Evolutionary conservation across 2,113 vertebrate genomes (phyloP).

Genomic region (Romanogobio albipinnatus): DNA sequence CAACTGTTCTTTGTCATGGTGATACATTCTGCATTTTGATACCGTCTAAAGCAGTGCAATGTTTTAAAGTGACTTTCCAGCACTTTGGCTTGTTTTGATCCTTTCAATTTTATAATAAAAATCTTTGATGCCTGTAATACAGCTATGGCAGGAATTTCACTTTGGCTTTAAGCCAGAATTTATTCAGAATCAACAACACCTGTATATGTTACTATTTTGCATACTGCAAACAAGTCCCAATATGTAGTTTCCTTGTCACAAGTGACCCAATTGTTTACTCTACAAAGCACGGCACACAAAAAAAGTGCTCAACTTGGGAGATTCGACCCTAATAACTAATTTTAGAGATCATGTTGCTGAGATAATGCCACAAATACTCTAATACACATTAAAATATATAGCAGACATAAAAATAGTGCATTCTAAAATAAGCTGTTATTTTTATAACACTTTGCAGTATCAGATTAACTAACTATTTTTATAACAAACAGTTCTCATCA

Average conservation of each 20-base stretch:
- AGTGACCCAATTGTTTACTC: not conserved
- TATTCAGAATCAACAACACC: not conserved
- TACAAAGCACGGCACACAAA: not conserved
- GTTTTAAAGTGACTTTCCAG: slow-evolving; percentile 6
- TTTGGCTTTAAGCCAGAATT: slow-evolving; percentile 5
- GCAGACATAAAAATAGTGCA: not conserved
- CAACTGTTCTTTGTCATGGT: slow-evolving; percentile 3
- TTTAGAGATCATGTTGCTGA: not conserved
- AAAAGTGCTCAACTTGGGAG: not conserved
- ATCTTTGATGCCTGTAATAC: not conserved
- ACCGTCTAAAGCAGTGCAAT: not conserved
- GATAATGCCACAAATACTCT: too few species aligned
- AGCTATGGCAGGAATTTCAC: not conserved
- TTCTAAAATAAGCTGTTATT: not conserved
- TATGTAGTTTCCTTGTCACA: not conserved
- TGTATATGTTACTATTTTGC: not conserved
- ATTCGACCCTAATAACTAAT: not conserved
- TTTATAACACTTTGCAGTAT: not conserved
- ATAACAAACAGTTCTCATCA: not conserved
- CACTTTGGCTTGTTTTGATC: not conserved
- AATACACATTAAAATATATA: too few species aligned
- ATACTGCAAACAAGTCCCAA: not conserved
- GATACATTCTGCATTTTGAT: slow-evolving; percentile 8
- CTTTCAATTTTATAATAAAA: not conserved
- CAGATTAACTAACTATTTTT: not conserved